phyloP scores from a whole-genome alignment of 2,888 invertebrate genomes.

The Lucinisca nassula region DNA sequence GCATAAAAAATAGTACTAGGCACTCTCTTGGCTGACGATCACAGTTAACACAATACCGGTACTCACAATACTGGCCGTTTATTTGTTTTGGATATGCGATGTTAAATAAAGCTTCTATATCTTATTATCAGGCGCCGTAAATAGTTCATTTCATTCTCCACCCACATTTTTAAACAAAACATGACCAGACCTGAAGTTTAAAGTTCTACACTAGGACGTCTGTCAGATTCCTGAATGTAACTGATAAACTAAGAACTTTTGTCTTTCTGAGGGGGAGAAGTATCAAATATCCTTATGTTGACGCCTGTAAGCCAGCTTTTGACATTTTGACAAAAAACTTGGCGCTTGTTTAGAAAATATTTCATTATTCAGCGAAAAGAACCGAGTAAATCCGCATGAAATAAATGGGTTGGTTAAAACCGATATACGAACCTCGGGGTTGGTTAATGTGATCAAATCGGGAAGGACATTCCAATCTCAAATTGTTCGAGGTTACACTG shows the following conservation, averaged over 20 bases:
- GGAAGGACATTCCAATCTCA: too few species aligned
- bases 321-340: neutral
- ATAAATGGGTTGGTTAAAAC: neutral
- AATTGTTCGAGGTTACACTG: too few species aligned
- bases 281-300: neutral
- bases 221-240: neutral
- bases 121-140: too few species aligned
- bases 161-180: conserved; percentile 2
- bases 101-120: too few species aligned
- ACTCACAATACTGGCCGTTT: too few species aligned
- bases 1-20: too few species aligned
- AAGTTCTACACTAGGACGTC: neutral
- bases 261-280: neutral
- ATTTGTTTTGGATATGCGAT: too few species aligned
- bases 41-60: too few species aligned
- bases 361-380: conserved; percentile 8
- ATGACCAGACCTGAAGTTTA: conserved; percentile 52
- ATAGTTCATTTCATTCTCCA: too few species aligned
- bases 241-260: neutral
- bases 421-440: too few species aligned
- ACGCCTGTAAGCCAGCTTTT: neutral
- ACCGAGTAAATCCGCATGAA: conserved; percentile 32
- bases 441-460: too few species aligned
- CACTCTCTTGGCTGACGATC: too few species aligned
- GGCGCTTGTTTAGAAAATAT: conserved; percentile 53